phyloP scores from a whole-genome alignment of 2,113 vertebrate species.

The Prochilodus magdalenae region DNA sequence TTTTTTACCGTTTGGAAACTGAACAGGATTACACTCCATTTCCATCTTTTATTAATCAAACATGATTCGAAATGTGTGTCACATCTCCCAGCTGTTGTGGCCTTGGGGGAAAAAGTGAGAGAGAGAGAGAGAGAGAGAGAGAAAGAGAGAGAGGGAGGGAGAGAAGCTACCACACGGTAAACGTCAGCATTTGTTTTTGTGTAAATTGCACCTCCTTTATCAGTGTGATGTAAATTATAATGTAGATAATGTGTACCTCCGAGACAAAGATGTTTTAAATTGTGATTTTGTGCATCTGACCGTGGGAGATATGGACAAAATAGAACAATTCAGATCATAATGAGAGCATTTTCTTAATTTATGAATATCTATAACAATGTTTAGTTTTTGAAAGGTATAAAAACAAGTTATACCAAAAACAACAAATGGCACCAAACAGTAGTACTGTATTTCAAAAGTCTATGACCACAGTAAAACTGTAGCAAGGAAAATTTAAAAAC shows the following conservation, averaged over 20 bases:
- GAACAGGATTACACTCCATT: constrained; percentile 70
- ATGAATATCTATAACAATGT: neutral
- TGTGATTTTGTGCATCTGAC: neutral
- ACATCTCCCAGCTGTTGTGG: constrained; percentile 73
- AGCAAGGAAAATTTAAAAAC: no score
- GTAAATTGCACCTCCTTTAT: constrained; percentile 65
- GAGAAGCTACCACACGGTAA: constrained; percentile 69
- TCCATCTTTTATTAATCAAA: constrained; percentile 81
- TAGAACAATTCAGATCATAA: no score
- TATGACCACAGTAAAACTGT: neutral
- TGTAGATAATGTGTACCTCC: constrained; percentile 62
- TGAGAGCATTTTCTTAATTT: no score
- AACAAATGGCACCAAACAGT: neutral
- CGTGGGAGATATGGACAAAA: neutral
- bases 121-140: constrained; percentile 64
- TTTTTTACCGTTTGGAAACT: constrained; percentile 66
- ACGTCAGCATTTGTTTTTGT: constrained; percentile 65
- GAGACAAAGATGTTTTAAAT: neutral
- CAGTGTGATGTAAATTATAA: constrained; percentile 75
- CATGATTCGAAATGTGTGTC: constrained; percentile 73
- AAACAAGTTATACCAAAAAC: neutral
- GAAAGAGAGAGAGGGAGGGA: constrained; percentile 53
- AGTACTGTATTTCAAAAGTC: neutral
- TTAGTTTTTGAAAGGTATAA: neutral
- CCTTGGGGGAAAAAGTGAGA: constrained; percentile 54